phyloP scores from a whole-genome alignment of 2,888 invertebrate species.

The Volucella inanis region DNA sequence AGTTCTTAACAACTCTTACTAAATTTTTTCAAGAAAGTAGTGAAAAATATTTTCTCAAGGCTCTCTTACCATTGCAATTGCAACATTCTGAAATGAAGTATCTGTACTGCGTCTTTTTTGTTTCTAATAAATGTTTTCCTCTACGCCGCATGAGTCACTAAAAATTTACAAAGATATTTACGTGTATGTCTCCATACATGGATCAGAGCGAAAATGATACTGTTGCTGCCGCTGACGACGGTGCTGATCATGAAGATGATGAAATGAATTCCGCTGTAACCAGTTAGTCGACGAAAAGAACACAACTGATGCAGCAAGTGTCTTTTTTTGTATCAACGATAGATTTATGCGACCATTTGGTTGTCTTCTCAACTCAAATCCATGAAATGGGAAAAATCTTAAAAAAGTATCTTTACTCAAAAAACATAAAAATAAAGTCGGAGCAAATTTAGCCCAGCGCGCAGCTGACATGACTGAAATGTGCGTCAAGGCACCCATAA shows the following conservation, averaged over 20 bases:
- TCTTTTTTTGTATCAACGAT: constrained; percentile 30
- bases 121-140: constrained; percentile 7
- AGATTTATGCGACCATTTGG: constrained; percentile 70
- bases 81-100: constrained; percentile 38
- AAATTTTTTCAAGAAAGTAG: too few species aligned
- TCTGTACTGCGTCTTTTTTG: constrained; percentile 27
- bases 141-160: not conserved
- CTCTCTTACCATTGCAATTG: not conserved
- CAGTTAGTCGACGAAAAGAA: constrained; percentile 46
- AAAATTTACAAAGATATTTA: constrained; percentile 34
- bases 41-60: too few species aligned
- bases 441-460: constrained; percentile 48
- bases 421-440: constrained; percentile 17
- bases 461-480: constrained; percentile 53
- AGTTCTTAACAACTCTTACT: too few species aligned
- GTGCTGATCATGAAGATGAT: constrained; percentile 42
- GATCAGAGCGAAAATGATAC: too few species aligned
- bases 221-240: not conserved
- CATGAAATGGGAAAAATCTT: constrained; percentile 57
- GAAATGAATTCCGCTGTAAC: constrained; percentile 65
- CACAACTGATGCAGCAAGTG: constrained; percentile 21
- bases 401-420: constrained; percentile 40
- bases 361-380: constrained; percentile 52
- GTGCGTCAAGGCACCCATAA: constrained; percentile 49
- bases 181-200: too few species aligned